Base-by-base conservation (phyloP, 2,888 invertebrate species). In the Thymelicus lineola region DNA sequence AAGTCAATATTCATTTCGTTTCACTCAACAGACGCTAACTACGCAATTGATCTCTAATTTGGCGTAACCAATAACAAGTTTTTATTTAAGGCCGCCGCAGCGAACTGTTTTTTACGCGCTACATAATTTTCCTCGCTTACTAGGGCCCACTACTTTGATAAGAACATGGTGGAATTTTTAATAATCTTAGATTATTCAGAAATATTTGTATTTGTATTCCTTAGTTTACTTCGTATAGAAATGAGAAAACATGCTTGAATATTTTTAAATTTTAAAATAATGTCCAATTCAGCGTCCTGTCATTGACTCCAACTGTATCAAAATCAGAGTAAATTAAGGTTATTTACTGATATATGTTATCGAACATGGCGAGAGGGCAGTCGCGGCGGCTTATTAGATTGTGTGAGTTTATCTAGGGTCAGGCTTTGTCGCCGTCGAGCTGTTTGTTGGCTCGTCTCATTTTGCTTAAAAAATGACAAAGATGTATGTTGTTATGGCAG, bases 351-450 rank as follows among this genome's bases (percentile, higher is more conserved):
- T 68, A 65, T 58, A 73, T 57, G 73, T 82, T 86, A 86, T 87
- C 85, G 75, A 75, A 73, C 73, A 75, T 77, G 75, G 77, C 83
- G 81, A 84, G 86, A 82, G 82, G 82, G 82, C 76, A 77, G 79
- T 78, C 83, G 77, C 85, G 81, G 80, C 84, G 82, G 86, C 82
- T 86, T 82, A 76, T 78, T 64, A 77, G 87, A 88, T 89, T 89
- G 82, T 72, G 80, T 75, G 78, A 81, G 90, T 86, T 89, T 90
- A 91, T 91, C 91, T 76, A 68, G 80, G 91, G 88, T 90, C 89
- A 86, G 60, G 65, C 58, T 66, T 76, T 77, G 78, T 76, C 79
- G 74, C 15, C 81, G 79, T 80, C 80, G 78, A 73, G 70, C 76
- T 75, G 72, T 70, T 71, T 75, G 73, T 73, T 71, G 69, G 71